These are phyloP conservation scores for Noctua pronuba DNA, from an alignment of 2,888 invertebrate species.

Conservation along the genomic window DNA sequence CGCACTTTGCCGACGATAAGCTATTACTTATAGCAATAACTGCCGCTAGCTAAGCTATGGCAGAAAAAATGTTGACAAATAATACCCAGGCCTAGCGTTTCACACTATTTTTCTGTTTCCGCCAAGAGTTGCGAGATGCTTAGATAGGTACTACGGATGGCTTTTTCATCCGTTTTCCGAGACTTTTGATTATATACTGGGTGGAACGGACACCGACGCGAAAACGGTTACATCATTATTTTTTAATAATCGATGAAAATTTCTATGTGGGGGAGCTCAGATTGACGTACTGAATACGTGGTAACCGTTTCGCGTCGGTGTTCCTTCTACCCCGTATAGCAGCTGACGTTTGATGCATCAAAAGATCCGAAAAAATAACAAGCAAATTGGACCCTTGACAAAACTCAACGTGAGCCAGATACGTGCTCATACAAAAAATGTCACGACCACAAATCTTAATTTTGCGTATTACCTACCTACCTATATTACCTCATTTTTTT, in stretches of 20 bases:
- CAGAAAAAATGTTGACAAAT: not conserved
- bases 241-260: too few relatives aligned
- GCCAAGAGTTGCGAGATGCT: not conserved
- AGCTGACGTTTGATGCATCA: not conserved
- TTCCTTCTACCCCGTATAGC: not conserved
- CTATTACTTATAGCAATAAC: too few relatives aligned
- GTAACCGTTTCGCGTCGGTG: too few relatives aligned
- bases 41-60: too few relatives aligned
- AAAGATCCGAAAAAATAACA: not conserved
- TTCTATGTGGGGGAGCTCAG: too few relatives aligned
- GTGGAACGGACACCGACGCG: too few relatives aligned
- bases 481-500: not conserved
- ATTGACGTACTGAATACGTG: too few relatives aligned
- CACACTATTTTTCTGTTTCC: not conserved
- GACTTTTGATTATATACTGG: not conserved
- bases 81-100: not conserved
- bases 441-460: constrained; percentile 38
- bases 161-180: not conserved
- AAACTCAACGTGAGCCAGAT: constrained; percentile 21
- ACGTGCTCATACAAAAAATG: constrained; percentile 31
- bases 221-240: too few relatives aligned
- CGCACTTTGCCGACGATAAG: not conserved
- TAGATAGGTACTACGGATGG: not conserved
- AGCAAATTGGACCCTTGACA: not conserved
- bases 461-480: constrained; percentile 29